A percentile compares a stretch with the other conserved stretches of the same genome.
Conservation (phyloP, 2,888 invertebrate species). For the Tachina lurida region DNA sequence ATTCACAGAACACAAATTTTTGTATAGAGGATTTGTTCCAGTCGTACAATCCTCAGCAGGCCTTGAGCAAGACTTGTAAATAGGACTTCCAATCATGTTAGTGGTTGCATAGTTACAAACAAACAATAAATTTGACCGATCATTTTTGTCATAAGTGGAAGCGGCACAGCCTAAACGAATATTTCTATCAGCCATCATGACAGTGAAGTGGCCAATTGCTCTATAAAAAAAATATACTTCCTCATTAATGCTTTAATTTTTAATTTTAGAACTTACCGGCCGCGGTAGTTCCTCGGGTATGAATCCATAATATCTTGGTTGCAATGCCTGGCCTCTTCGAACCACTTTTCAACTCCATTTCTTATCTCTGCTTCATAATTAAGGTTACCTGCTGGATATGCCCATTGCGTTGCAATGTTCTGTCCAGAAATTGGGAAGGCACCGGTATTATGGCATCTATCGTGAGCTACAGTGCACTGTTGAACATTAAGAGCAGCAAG, state of each 20-base stretch:
- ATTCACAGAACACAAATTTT: conserved; percentile 75
- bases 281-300: no score
- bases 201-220: conserved; percentile 79
- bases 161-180: conserved; percentile 80
- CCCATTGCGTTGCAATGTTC: conserved; percentile 65
- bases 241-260: not conserved
- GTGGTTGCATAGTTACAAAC: conserved; percentile 77
- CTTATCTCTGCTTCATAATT: conserved; percentile 31
- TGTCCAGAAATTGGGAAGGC: conserved; percentile 74
- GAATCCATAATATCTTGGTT: no score
- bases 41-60: conserved; percentile 73
- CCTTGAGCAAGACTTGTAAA: conserved; percentile 72
- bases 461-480: conserved; percentile 75
- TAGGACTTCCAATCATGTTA: conserved; percentile 74
- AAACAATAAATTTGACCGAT: conserved; percentile 69
- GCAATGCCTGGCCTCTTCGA: no score
- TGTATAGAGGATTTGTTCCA: conserved; percentile 72
- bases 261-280: conserved; percentile 21
- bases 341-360: not conserved
- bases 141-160: conserved; percentile 69
- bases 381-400: not conserved
- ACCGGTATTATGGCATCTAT: conserved; percentile 76
- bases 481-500: conserved; percentile 76
- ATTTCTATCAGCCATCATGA: conserved; percentile 78
- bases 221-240: not conserved